These are phyloP conservation scores for Archips xylosteana DNA, from an alignment of 2,888 invertebrate species.

Conservation along the genomic window DNA sequence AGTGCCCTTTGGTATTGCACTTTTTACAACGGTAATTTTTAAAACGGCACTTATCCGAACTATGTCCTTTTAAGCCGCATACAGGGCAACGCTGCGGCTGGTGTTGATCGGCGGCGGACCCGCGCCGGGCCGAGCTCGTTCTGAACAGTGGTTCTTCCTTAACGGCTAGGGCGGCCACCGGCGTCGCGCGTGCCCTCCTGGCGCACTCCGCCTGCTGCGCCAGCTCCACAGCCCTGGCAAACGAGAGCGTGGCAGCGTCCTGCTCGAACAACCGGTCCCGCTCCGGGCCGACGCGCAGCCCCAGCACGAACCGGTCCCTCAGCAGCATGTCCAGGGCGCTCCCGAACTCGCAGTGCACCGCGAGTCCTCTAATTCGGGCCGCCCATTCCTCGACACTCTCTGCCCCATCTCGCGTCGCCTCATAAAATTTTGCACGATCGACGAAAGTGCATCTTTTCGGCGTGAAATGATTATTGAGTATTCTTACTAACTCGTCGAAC, in stretches of 20 bases:
- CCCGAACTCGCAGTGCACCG: constrained; percentile 35
- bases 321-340: constrained; percentile 22
- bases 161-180: background rate
- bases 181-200: background rate
- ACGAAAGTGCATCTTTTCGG: constrained; percentile 32
- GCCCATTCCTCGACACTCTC: constrained; percentile 30
- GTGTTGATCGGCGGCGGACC: background rate
- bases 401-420: background rate
- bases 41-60: constrained; percentile 16
- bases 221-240: constrained; percentile 34
- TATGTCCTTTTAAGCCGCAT: background rate
- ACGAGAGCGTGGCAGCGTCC: constrained; percentile 13
- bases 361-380: constrained; percentile 38
- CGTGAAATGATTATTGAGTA: constrained; percentile 34
- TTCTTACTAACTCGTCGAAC: constrained; percentile 18
- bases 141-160: constrained; percentile 34
- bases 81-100: too few relatives aligned
- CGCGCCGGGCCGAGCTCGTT: background rate
- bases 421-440: constrained; percentile 29
- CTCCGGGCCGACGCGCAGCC: constrained; percentile 29
- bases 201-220: constrained; percentile 39
- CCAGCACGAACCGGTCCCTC: constrained; percentile 38
- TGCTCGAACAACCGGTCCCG: constrained; percentile 33
- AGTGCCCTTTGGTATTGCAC: constrained; percentile 28
- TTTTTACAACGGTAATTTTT: constrained; percentile 32